These are phyloP conservation scores for Coleophora deauratella DNA, from an alignment of 2,888 invertebrate species.

Conservation along the genomic window DNA sequence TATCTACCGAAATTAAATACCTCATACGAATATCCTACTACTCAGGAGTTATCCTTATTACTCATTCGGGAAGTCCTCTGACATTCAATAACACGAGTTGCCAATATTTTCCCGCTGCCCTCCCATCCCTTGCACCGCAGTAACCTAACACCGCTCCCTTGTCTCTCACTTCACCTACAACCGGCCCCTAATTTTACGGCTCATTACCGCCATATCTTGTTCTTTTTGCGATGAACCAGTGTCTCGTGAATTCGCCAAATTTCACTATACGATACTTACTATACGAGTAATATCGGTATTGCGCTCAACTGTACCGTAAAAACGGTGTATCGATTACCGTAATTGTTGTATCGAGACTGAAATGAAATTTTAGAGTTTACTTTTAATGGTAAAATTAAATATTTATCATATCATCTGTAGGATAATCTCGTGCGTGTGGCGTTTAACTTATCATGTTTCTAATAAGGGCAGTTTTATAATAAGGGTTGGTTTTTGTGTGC, in stretches of 20 bases:
- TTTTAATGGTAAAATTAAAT: no score
- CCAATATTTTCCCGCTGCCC: background rate
- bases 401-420: no score
- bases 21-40: no score
- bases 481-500: no score
- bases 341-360: conserved; percentile 26
- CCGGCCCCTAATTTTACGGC: conserved; percentile 58
- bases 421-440: no score
- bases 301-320: conserved; percentile 42
- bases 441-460: no score
- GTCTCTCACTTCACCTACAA: conserved; percentile 32
- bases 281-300: conserved; percentile 22
- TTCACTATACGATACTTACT: conserved; percentile 16
- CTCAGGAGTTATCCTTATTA: no score
- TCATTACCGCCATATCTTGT: conserved; percentile 58
- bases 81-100: no score
- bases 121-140: conserved; percentile 22
- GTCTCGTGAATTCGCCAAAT: conserved; percentile 29
- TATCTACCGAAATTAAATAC: no score
- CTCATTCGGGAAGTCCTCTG: no score
- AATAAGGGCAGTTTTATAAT: no score
- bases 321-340: conserved; percentile 41
- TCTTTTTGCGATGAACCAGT: conserved; percentile 54
- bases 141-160: conserved; percentile 42
- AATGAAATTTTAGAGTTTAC: no score